Evolutionary conservation across 2,113 vertebrate species (phyloP), one percentile per base, ranked within the genome.

Genomic region (Arizona elegans): DNA sequence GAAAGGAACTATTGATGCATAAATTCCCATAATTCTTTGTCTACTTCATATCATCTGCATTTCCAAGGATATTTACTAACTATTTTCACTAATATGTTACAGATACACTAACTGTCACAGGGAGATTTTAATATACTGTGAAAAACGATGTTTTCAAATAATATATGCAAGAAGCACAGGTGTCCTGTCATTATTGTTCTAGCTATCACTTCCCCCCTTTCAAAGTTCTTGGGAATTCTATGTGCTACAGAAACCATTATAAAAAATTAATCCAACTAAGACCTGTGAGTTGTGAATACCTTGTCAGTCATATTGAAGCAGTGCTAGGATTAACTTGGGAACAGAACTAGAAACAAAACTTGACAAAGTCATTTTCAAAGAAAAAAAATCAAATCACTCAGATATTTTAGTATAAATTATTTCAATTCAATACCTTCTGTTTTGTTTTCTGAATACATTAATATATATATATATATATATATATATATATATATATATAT

Each of bases 171-270:
- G 92, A 90, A 93, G 89, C 91, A 75, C 96, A 97, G 95, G 94
- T 96, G 95, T 95, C 94, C 91, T 70, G 55, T 6, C 53, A 94
- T 87, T 96, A 94, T 90, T 96, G 91, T 95, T 94, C 96, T 95
- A 95, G 95, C 90, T 94, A 94, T 90, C 88, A 93, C 89, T 89
- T 13, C 0, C 94, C 92, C 92, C 92, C 58, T 91, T 88, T 88
- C 29, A 50, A 95, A 59, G 65, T 58, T 87, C 29, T 92, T 54
- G 86, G 90, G 62, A 94, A 93, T 94, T 91, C 93, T 93, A 93
- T 93, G 96, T 96, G 92, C 96, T 96, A 96, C 93, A 94, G 94
- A 97, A 96, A 96, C 93, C 53, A 96, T 90, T 1, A 70, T 70
- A 88, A 87, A 97, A 96, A 96, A 94, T 50, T 75, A 94, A 95